Conservation (phyloP, 2,113 vertebrate species). For the Acinonyx jubatus region DNA sequence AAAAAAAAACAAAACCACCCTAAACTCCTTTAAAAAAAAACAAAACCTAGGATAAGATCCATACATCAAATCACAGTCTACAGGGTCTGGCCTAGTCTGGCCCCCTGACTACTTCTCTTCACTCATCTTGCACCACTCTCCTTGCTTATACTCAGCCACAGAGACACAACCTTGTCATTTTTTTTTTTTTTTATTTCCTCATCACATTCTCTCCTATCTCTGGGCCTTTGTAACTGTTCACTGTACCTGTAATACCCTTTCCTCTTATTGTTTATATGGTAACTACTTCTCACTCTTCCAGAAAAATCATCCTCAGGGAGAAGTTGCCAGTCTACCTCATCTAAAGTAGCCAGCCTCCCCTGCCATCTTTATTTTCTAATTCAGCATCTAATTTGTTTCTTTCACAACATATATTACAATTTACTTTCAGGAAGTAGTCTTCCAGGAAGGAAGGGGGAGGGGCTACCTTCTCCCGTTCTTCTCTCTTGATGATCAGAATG, state of each 20-base stretch:
- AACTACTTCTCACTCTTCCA: not conserved
- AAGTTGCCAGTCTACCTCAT: not conserved
- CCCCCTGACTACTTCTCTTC: not conserved
- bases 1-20: not conserved
- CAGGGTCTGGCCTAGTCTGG: not conserved
- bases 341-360: not conserved
- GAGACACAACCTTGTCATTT: not conserved
- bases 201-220: not conserved
- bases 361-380: not conserved
- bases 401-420: not conserved
- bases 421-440: not conserved
- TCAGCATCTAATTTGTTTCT: not conserved
- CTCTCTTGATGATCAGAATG: slow-evolving; percentile 15
- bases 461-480: not conserved
- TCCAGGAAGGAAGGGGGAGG: not conserved
- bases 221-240: not conserved
- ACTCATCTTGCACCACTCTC: not conserved
- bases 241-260: not conserved
- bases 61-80: not conserved
- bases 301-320: not conserved
- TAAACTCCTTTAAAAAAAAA: not conserved
- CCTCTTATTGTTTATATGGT: not conserved
- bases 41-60: not conserved
- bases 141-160: not conserved
- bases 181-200: not conserved